These are phyloP conservation scores for Trissoscelio sp. DNA, from an alignment of 2,888 invertebrate species.

Conservation along the genomic window DNA sequence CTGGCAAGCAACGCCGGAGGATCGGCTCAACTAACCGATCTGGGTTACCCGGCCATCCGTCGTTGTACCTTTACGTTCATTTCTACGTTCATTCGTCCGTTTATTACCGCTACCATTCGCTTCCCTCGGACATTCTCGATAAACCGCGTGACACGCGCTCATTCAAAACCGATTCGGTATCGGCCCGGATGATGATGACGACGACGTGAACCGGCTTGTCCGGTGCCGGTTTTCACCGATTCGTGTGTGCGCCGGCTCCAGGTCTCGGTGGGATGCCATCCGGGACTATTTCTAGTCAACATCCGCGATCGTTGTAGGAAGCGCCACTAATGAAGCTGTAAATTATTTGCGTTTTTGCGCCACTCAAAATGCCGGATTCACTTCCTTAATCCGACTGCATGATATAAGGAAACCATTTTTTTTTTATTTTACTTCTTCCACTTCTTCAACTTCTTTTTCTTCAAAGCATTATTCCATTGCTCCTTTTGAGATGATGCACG, in stretches of 20 bases:
- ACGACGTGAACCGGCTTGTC: conserved; percentile 57
- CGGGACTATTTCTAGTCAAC: conserved; percentile 27
- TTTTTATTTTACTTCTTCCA: not conserved
- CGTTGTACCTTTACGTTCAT: conserved; percentile 78
- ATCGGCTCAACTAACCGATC: conserved; percentile 81
- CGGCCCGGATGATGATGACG: conserved; percentile 58
- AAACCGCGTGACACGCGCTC: conserved; percentile 66
- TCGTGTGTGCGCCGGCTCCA: conserved; percentile 27
- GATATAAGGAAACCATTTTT: not conserved
- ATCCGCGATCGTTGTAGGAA: conserved; percentile 42
- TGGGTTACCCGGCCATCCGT: conserved; percentile 84
- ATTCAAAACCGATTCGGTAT: conserved; percentile 68
- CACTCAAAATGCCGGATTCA: conserved; percentile 6
- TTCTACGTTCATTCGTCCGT: conserved; percentile 74
- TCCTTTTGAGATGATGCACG: too few species aligned
- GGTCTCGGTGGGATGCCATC: conserved; percentile 20
- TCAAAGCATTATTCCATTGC: not conserved
- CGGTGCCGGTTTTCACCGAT: conserved; percentile 64
- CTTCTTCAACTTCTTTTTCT: not conserved
- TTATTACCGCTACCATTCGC: conserved; percentile 72
- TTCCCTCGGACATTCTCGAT: conserved; percentile 63
- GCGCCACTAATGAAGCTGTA: conserved; percentile 46
- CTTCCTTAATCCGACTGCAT: conserved; percentile 9
- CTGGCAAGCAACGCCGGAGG: conserved; percentile 78
- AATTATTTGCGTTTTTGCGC: conserved; percentile 28